These are phyloP conservation scores for Pycnonotus jocosus DNA, from an alignment of 2,113 vertebrate genomes.

Conservation along the genomic window DNA sequence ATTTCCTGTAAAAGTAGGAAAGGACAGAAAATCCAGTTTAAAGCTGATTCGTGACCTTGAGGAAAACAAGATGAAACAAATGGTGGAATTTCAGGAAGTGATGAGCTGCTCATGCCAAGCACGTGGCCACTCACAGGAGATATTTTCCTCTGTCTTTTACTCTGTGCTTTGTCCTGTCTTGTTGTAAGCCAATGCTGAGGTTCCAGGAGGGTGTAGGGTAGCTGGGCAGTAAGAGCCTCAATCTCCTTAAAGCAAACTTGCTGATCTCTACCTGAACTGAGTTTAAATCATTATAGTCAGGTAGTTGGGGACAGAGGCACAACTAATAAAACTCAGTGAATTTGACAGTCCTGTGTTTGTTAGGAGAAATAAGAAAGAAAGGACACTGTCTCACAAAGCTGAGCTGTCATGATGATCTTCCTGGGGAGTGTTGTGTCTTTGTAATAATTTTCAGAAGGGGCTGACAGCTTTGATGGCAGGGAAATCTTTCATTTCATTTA, in stretches of 20 bases:
- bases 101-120: neutral
- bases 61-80: neutral
- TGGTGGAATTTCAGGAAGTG: neutral
- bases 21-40: neutral
- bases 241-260: neutral
- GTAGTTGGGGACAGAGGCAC: neutral
- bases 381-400: neutral
- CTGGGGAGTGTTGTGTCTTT: neutral
- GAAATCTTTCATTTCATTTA: neutral
- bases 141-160: neutral
- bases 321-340: neutral
- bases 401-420: neutral
- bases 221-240: neutral
- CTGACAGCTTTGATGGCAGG: neutral
- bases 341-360: neutral
- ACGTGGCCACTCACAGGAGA: neutral
- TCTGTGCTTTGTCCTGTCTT: neutral
- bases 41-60: neutral
- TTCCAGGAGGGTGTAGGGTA: neutral
- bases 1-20: neutral
- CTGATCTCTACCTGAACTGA: neutral
- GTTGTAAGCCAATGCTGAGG: neutral
- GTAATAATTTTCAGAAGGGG: neutral
- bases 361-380: neutral
- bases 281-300: neutral